Base-by-base conservation (phyloP, 2,797 vertebrate genomes). In the Mus minutoides region DNA sequence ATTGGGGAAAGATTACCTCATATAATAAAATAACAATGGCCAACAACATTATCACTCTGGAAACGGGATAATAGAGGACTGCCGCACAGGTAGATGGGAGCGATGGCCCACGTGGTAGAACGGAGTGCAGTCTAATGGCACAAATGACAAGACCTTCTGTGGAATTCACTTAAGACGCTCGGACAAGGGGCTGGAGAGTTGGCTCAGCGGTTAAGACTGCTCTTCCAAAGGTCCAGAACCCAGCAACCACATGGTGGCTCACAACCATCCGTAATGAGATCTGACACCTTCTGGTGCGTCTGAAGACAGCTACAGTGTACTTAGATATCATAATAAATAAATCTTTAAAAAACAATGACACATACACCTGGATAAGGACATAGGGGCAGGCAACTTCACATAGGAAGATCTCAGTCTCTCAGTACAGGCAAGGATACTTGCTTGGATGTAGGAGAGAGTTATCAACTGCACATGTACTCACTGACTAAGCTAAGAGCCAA, bases 1-100 rank as follows among this genome's bases (percentile, higher is more conserved):
- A 86, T 1, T 91, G 75, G 64, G 14, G 40, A 80, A 21, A 97
- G 77, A 94, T 75, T 9, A 52, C 73, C 75, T 95, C 71, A 73
- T 79, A 37, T 54, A 75, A n/a, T 69, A 92, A 85, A 84, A 71
- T 24, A 95, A 3, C 31, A 92, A 49, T 88, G 46, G 37, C 46
- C 67, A 73, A 91, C 76, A 91, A 87, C 43, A 54, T 78, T 52
- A 87, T 37, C n/a, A 24, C 29, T 24, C 54, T 75, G 73, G 43
- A n/a, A n/a, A 75, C 29, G 71, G 67, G 85, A 21, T 49, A 78
- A 34, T 10, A 75, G 77, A 60, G 46, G 69, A 37, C 73, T 89
- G 40, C 56, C 73, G 86, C 40, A 86, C 21, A 86, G 31, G 64
- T 13, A 21, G 64, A 54, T 49, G 49, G 3, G 9, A 73, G 54